Evolutionary conservation across 2,113 vertebrate species (phyloP).

Genomic region (Microtus oregoni): DNA sequence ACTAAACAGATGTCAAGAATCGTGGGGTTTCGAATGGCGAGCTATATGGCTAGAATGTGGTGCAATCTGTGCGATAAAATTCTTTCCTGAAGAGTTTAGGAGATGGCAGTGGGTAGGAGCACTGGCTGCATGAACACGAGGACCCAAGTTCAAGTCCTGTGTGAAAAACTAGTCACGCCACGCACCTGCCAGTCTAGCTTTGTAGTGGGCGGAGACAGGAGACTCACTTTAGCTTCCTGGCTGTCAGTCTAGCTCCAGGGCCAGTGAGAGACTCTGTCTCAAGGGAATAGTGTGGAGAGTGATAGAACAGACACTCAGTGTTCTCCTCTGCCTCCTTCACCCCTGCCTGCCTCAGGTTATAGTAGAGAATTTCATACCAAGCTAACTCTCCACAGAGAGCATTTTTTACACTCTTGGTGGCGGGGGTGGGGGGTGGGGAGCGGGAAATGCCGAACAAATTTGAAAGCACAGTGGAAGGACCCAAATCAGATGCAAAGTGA

Average conservation of each 20-base stretch:
- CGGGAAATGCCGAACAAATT: background rate
- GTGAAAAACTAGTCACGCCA: background rate
- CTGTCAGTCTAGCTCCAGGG: no score
- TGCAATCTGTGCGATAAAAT: constrained; percentile 10
- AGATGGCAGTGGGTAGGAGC: background rate
- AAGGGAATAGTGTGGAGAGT: background rate
- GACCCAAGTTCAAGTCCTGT: background rate
- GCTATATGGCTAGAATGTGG: background rate
- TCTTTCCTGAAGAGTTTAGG: background rate
- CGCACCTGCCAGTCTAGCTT: background rate
- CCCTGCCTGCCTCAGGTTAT: background rate
- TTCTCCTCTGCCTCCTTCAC: background rate
- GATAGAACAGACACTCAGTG: background rate
- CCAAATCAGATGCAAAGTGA: background rate
- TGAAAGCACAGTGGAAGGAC: background rate
- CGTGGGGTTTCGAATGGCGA: background rate
- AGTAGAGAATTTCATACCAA: background rate
- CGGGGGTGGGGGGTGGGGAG: background rate
- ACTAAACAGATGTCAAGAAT: background rate
- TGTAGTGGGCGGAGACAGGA: background rate
- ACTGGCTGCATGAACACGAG: background rate
- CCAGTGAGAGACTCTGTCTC: no score
- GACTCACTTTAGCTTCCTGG: background rate
- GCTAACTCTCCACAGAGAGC: background rate
- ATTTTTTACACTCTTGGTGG: background rate